These are phyloP conservation scores for Drosophila tanythrix DNA, from an alignment of 2,888 invertebrate genomes.

Conservation along the genomic window DNA sequence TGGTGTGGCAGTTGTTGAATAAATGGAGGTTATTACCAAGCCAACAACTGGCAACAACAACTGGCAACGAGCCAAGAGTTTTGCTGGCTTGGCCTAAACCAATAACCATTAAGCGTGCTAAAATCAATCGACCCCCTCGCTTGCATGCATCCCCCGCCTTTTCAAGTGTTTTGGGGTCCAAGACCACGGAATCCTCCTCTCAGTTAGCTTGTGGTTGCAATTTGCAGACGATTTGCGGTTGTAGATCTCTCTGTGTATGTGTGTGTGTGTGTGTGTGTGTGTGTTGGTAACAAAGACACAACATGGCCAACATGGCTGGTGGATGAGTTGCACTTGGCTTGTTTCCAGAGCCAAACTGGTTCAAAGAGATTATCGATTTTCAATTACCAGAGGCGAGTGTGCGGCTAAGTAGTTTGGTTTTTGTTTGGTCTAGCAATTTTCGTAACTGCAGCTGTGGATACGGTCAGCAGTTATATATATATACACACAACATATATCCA, in stretches of 20 bases:
- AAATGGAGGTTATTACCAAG: conserved; percentile 77
- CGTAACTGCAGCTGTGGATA: conserved; percentile 64
- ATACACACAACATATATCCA: conserved; percentile 12
- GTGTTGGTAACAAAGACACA: conserved; percentile 49
- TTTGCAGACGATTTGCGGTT: conserved; percentile 77
- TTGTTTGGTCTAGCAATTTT: conserved; percentile 81
- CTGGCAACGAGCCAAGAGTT: conserved; percentile 50
- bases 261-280: conserved; percentile 11
- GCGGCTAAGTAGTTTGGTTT: conserved; percentile 80
- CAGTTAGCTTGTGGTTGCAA: conserved; percentile 71
- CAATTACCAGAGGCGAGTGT: conserved; percentile 81
- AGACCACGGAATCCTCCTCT: conserved; percentile 44
- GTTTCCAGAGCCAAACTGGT: conserved; percentile 69
- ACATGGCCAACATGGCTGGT: conserved; percentile 57
- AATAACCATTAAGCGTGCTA: conserved; percentile 81
- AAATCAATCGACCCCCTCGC: conserved; percentile 69
- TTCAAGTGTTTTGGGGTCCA: conserved; percentile 20
- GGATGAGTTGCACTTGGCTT: conserved; percentile 35
- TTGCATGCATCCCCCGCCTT: conserved; percentile 17
- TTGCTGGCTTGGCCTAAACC: conserved; percentile 68
- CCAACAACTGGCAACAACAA: conserved; percentile 36
- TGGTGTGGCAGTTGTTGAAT: conserved; percentile 80
- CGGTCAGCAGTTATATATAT: conserved; percentile 19
- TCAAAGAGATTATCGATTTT: conserved; percentile 81
- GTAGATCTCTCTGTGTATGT: conserved; percentile 13